A percentile compares a stretch with the other conserved stretches of the same genome.
phyloP scores from a whole-genome alignment of 2,888 invertebrate genomes.

The Sesia bembeciformis region DNA sequence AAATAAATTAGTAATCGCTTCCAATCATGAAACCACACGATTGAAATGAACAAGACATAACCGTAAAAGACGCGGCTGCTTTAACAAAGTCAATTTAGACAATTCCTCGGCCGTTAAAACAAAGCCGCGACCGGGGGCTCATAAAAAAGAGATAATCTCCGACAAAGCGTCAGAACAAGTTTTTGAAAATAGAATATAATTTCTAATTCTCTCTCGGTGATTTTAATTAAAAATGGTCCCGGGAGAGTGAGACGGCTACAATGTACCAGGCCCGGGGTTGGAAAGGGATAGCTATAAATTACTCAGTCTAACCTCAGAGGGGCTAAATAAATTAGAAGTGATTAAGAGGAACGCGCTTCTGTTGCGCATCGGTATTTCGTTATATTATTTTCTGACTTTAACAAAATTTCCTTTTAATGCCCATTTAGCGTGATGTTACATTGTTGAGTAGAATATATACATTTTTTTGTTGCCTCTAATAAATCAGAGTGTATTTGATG shows the following conservation, averaged over 20 bases:
- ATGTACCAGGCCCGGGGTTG: constrained; percentile 32
- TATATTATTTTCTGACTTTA: not conserved
- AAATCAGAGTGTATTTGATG: no score
- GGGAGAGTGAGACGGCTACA: constrained; percentile 52
- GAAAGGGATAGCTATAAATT: constrained; percentile 66
- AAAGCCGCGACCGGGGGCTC: constrained; percentile 66
- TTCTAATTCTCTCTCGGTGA: constrained; percentile 71
- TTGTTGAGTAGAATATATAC: no score
- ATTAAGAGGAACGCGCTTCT: constrained; percentile 71
- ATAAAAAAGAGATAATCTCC: constrained; percentile 72
- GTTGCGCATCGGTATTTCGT: constrained; percentile 15
- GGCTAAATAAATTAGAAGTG: constrained; percentile 74
- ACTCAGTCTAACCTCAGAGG: constrained; percentile 56
- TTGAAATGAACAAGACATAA: constrained; percentile 61
- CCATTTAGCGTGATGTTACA: no score
- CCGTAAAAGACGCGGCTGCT: constrained; percentile 32
- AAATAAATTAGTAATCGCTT: constrained; percentile 22
- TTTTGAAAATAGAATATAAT: constrained; percentile 75
- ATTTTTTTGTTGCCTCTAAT: no score
- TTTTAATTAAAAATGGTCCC: constrained; percentile 75
- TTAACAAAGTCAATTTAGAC: constrained; percentile 58
- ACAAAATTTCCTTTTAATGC: not conserved
- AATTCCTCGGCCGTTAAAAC: constrained; percentile 64
- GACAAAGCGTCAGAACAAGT: constrained; percentile 71
- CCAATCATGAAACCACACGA: constrained; percentile 42